Base-by-base conservation (phyloP, 2,797 vertebrate genomes). In the Xyrichtys novacula region DNA sequence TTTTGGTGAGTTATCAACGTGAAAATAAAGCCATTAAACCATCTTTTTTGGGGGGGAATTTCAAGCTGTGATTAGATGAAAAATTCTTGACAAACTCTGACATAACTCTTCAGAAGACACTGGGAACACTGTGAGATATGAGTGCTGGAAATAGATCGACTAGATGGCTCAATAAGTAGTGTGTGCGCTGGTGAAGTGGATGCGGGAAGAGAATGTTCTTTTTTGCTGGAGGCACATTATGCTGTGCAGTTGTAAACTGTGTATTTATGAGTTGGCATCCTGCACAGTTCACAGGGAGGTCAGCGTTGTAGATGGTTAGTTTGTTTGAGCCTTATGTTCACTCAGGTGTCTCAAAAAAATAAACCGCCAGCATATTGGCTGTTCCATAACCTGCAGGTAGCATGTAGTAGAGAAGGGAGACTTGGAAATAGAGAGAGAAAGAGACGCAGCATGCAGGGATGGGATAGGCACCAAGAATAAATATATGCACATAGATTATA, bases 211-310 rank as follows among this genome's bases (percentile, higher is more conserved):
- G 63, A 73, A 65, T 59, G 73, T 74, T 81, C 65, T 61, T 65
- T 61, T 62, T 61, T 53, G 46, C 78, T 74, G 43, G 19, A 65
- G 76, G 76, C 60, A 17, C 68, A 72, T 80, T 54, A 31, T 64
- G 57, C 38, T 56, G 54, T 54, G 67, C 53, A 4, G 57, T 84
- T 84, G 68, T 69, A 74, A 88, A 73, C 74, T 54, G 58, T 65
- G 60, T 77, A 68, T 81, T 88, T 88, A 80, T 81, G 72, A 78
- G 76, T 71, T 63, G 71, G 77, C 71, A 67, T 64, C 32, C 16
- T 7, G 54, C 54, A 53, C 68, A 74, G 89, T 88, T 90, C 80
- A 81, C 28, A 23, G 6, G 53, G 36, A 70, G 86, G 88, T 89
- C 85, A 88, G 50, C 14, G 2, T 65, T 78, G 64, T 71, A 48